These are phyloP conservation scores for Cherax destructor DNA, from an alignment of 1,140 invertebrate species.

Conservation along the genomic window DNA sequence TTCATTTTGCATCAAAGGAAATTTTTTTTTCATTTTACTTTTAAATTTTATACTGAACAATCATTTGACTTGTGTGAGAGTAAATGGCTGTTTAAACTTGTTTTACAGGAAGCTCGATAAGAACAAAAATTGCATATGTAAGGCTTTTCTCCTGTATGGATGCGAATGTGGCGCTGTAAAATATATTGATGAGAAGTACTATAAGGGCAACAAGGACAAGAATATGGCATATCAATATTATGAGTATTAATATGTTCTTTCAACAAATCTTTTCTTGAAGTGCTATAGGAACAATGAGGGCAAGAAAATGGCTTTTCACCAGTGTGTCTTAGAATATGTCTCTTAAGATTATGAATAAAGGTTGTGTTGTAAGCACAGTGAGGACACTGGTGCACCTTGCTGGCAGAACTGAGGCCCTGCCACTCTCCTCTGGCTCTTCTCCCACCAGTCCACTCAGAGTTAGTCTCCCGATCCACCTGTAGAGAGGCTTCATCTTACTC, in stretches of 20 bases:
- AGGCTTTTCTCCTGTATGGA: constrained; percentile 26
- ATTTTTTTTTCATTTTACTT: neutral
- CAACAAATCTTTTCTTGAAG: constrained; percentile 22
- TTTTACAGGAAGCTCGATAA: constrained; percentile 31
- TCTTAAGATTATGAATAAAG: constrained; percentile 41
- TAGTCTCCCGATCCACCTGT: constrained; percentile 42
- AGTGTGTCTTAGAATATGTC: constrained; percentile 34
- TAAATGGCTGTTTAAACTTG: constrained; percentile 30
- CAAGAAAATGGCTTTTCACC: constrained; percentile 38
- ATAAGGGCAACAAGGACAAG: constrained; percentile 18
- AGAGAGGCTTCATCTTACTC: constrained; percentile 50
- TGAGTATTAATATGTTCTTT: constrained; percentile 37
- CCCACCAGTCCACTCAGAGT: constrained; percentile 26
- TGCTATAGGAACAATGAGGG: constrained; percentile 29
- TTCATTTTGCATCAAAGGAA: neutral
- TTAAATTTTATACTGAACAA: neutral
- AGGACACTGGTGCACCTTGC: constrained; percentile 33
- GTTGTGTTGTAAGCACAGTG: constrained; percentile 36
- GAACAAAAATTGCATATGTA: constrained; percentile 26
- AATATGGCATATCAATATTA: constrained; percentile 21
- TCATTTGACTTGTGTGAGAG: constrained; percentile 27
- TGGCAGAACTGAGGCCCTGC: constrained; percentile 31
- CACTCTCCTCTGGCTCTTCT: constrained; percentile 33
- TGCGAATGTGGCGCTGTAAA: constrained; percentile 29
- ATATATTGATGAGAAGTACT: constrained; percentile 34